Percentiles rank a stretch among this genome's conserved stretches.
Evolutionary conservation across 2,888 invertebrate species (phyloP).

Genomic region (Agonopterix heracliana): DNA sequence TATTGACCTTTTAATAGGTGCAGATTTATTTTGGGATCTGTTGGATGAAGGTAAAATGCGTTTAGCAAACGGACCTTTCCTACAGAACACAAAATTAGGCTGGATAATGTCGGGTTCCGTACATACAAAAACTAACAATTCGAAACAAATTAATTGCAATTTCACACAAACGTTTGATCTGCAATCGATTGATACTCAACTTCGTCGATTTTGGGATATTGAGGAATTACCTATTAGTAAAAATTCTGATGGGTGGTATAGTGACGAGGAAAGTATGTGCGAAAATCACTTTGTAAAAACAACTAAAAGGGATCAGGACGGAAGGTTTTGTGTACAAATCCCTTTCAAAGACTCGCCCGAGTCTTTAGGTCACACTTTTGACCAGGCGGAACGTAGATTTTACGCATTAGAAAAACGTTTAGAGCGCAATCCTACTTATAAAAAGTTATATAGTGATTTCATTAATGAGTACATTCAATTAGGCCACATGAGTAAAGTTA

Average conservation of each 20-base stretch:
- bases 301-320: constrained; percentile 11
- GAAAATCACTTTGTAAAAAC: constrained; percentile 13
- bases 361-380: constrained; percentile 16
- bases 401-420: constrained; percentile 13
- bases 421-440: constrained; percentile 4
- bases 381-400: constrained; percentile 16
- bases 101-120: too few relatives aligned
- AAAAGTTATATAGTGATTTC: constrained; percentile 10
- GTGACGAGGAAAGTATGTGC: constrained; percentile 16
- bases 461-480: constrained; percentile 13
- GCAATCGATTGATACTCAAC: constrained; percentile 4
- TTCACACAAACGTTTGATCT: background rate
- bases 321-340: constrained; percentile 17
- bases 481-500: constrained; percentile 11
- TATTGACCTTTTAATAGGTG: too few relatives aligned
- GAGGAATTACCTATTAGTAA: constrained; percentile 6
- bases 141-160: constrained; percentile 8
- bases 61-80: too few relatives aligned
- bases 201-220: constrained; percentile 11
- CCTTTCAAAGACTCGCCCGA: constrained; percentile 15
- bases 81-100: too few relatives aligned
- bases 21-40: too few relatives aligned
- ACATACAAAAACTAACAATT: background rate
- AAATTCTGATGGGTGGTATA: constrained; percentile 1
- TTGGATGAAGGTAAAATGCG: too few relatives aligned